Evolutionary conservation across 2,888 invertebrate genomes (phyloP).

Genomic region (Acrobeloides nanus): DNA sequence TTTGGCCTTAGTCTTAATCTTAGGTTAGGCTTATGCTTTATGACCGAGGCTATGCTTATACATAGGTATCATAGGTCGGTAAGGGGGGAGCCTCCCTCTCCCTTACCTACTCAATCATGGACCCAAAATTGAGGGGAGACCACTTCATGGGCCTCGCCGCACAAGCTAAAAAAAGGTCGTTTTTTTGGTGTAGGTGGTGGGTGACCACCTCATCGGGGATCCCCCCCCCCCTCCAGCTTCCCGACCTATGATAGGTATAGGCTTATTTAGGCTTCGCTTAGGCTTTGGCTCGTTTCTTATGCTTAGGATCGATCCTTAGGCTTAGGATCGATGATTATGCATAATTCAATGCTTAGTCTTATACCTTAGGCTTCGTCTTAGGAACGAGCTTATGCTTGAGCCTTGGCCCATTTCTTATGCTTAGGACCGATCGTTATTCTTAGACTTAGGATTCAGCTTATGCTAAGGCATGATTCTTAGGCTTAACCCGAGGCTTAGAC

Average conservation of each 20-base stretch:
- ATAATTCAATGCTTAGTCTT: conserved; percentile 24
- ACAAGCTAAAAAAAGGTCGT: too few species aligned
- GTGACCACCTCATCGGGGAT: too few species aligned
- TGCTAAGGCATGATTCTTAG: conserved; percentile 21
- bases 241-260: too few species aligned
- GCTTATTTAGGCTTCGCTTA: too few species aligned
- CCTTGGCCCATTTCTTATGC: conserved; percentile 15
- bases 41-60: conserved; percentile 22
- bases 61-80: too few species aligned
- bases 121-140: too few species aligned
- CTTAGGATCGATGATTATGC: conserved; percentile 21
- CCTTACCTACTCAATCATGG: too few species aligned
- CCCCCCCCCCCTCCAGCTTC: too few species aligned
- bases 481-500: conserved; percentile 29
- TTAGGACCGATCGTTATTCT: conserved; percentile 16
- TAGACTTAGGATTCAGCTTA: conserved; percentile 25
- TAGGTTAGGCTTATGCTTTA: conserved; percentile 18
- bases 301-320: too few species aligned
- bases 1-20: conserved; percentile 20
- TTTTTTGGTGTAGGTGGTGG: too few species aligned
- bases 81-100: too few species aligned
- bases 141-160: conserved; percentile 16
- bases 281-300: too few species aligned
- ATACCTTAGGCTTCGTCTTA: conserved; percentile 25
- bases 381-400: conserved; percentile 28